A percentile compares a stretch with the other conserved stretches of the same genome.
phyloP scores from a whole-genome alignment of 2,797 vertebrate species.

The Coregonus ussuriensis region DNA sequence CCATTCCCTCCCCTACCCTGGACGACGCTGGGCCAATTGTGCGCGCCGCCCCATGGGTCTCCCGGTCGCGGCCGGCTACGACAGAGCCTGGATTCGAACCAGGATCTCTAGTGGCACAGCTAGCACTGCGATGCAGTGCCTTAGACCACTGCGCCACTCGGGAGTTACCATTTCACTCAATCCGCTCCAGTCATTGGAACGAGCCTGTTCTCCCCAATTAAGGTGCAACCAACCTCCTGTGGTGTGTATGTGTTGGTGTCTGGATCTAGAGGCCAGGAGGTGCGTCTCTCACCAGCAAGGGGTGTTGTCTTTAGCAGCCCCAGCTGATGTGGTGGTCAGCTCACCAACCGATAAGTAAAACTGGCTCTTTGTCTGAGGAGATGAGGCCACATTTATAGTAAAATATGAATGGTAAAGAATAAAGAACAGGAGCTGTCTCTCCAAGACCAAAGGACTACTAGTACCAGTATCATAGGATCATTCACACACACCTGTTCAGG shows the following conservation, averaged over 20 bases:
- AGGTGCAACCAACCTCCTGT: too few species aligned
- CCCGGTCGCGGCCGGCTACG: too few species aligned
- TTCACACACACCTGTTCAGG: conserved; percentile 17
- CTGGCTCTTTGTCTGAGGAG: conserved; percentile 28
- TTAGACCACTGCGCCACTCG: too few species aligned
- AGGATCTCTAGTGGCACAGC: too few species aligned
- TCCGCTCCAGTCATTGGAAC: too few species aligned
- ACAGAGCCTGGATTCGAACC: too few species aligned
- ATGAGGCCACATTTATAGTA: not conserved
- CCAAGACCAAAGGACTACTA: not conserved
- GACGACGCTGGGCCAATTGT: too few species aligned
- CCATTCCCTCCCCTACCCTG: too few species aligned
- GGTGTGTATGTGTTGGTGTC: conserved; percentile 1
- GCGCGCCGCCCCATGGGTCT: too few species aligned
- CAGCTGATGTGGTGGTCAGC: conserved; percentile 31
- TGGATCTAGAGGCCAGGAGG: not conserved
- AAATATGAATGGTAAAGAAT: not conserved
- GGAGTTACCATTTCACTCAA: too few species aligned
- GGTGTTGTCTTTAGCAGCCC: conserved; percentile 22
- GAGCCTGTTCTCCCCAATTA: too few species aligned
- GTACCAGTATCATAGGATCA: not conserved
- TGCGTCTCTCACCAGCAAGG: conserved; percentile 38
- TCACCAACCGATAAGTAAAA: conserved; percentile 59
- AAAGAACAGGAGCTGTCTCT: not conserved
- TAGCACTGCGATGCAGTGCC: too few species aligned